phyloP scores from a whole-genome alignment of 2,888 invertebrate genomes.

The Laspeyria flexula region DNA sequence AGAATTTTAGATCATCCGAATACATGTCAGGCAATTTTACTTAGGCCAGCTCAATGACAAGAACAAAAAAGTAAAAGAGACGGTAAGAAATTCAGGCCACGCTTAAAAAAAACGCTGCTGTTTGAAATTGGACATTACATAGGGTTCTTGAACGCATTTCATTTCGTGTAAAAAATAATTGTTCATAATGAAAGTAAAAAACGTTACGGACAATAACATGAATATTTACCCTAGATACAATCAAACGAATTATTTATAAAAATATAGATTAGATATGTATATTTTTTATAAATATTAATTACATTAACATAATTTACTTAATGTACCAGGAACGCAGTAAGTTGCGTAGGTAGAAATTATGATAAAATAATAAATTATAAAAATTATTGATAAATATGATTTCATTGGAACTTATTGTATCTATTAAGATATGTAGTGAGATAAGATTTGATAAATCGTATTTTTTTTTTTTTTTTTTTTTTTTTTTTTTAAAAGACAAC shows the following conservation, averaged over 20 bases:
- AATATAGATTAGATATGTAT: background rate
- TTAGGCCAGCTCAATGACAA: too few relatives aligned
- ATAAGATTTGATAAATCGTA: slow-evolving; percentile 3
- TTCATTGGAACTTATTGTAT: slow-evolving; percentile 9
- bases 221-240: background rate
- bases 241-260: background rate
- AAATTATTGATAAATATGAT: slow-evolving; percentile 9
- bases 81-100: too few relatives aligned
- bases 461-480: too few relatives aligned
- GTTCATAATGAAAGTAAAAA: background rate
- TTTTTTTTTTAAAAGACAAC: too few relatives aligned
- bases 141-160: too few relatives aligned
- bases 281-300: slow-evolving; percentile 8
- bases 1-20: too few relatives aligned
- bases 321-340: slow-evolving; percentile 48
- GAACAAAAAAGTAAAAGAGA: too few relatives aligned
- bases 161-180: too few relatives aligned
- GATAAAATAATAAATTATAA: slow-evolving; percentile 11
- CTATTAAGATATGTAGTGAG: too few relatives aligned
- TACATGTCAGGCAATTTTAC: too few relatives aligned
- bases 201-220: background rate
- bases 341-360: slow-evolving; percentile 4
- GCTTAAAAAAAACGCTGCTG: too few relatives aligned
- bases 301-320: slow-evolving; percentile 42
- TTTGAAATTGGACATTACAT: too few relatives aligned